Evolutionary conservation across 2,888 invertebrate species (phyloP).

Genomic region (Polyploca ridens): DNA sequence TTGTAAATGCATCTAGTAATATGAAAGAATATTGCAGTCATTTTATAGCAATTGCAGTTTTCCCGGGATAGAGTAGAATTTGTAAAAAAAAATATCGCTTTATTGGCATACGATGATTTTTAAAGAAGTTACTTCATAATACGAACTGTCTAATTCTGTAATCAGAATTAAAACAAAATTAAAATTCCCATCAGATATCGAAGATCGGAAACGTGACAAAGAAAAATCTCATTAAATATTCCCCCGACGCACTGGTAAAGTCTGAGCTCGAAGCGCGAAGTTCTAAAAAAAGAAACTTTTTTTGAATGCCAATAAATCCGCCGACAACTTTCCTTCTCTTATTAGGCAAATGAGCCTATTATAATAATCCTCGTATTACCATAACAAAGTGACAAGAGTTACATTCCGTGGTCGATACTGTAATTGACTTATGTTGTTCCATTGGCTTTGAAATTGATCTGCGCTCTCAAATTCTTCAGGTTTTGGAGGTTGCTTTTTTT

Average conservation of each 20-base stretch:
- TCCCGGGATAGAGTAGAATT: no score
- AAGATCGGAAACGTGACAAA: not conserved
- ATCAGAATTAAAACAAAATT: not conserved
- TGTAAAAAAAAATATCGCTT: no score
- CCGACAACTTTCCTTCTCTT: not conserved
- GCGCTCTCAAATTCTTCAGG: not conserved
- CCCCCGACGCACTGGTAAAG: not conserved
- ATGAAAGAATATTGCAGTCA: no score
- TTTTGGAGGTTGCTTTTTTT: not conserved
- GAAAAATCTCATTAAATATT: conserved; percentile 1
- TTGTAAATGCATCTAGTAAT: no score
- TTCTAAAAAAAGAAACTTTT: not conserved
- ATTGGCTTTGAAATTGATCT: conserved; percentile 1
- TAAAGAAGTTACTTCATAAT: no score
- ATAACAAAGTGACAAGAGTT: not conserved
- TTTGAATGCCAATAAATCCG: not conserved
- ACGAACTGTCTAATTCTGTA: not conserved
- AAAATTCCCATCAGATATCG: conserved; percentile 3
- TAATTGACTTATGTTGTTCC: not conserved
- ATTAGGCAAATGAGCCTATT: conserved; percentile 5
- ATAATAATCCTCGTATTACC: not conserved
- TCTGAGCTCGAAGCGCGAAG: not conserved
- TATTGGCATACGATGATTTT: no score
- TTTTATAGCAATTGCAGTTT: no score
- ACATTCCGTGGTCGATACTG: not conserved